Evolutionary conservation across 2,113 vertebrate species (phyloP).

Genomic region (Sprattus sprattus): DNA sequence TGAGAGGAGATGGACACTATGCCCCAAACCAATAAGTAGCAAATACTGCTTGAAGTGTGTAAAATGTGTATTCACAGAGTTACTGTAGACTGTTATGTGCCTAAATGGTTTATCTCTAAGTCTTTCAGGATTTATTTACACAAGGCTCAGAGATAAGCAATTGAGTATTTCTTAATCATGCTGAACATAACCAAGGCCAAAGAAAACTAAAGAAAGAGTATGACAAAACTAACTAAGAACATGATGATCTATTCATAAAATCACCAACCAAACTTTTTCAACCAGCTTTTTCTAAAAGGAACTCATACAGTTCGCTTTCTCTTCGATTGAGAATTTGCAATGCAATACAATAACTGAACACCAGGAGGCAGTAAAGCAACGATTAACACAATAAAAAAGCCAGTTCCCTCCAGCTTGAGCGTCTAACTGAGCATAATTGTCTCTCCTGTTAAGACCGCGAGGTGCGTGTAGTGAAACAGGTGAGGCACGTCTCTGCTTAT

Average conservation of each 20-base stretch:
- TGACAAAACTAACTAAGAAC: too few relatives aligned
- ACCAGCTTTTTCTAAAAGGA: not conserved
- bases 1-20: too few relatives aligned
- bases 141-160: too few relatives aligned
- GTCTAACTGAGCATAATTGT: not conserved
- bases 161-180: too few relatives aligned
- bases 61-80: too few relatives aligned
- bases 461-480: slow-evolving; percentile 36
- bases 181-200: not conserved
- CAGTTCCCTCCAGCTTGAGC: not conserved
- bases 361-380: not conserved
- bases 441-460: slow-evolving; percentile 20
- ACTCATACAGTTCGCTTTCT: not conserved
- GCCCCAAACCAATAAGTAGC: too few relatives aligned
- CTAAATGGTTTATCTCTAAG: too few relatives aligned
- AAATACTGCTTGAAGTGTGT: too few relatives aligned
- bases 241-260: not conserved
- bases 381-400: not conserved
- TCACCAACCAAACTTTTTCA: not conserved
- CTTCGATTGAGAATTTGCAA: not conserved
- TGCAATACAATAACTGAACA: slow-evolving; percentile 1
- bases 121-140: too few relatives aligned
- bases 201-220: too few relatives aligned
- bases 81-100: too few relatives aligned
- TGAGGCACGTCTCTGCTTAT: slow-evolving; percentile 30